Conservation (phyloP, 2,113 vertebrate species). For the Oenanthe oenanthe region DNA sequence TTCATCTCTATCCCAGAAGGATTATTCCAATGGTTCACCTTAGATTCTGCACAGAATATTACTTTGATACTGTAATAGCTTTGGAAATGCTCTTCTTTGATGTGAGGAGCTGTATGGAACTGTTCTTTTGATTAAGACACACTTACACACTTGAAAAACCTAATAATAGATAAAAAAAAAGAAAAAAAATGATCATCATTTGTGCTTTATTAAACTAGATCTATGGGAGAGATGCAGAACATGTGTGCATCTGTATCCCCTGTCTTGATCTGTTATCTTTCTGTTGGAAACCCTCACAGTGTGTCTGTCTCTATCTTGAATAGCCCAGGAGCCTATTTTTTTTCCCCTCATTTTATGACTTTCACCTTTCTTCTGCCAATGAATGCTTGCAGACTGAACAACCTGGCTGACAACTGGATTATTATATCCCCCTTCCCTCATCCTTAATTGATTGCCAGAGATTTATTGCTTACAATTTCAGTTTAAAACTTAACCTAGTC, state of each 20-base stretch:
- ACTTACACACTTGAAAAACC: slow-evolving; percentile 64
- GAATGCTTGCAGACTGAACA: not conserved
- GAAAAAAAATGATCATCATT: slow-evolving; percentile 28
- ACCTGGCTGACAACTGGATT: not conserved
- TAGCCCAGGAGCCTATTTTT: not conserved
- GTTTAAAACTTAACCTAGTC: not conserved
- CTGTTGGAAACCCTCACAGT: slow-evolving; percentile 35
- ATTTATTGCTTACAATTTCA: not conserved
- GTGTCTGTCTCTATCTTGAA: not conserved
- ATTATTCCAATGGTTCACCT: slow-evolving; percentile 75
- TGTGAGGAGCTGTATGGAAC: slow-evolving; percentile 62
- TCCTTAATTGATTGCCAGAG: not conserved
- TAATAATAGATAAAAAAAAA: slow-evolving; percentile 66
- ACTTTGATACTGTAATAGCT: slow-evolving; percentile 78
- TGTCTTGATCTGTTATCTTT: slow-evolving; percentile 52
- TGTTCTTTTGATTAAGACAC: slow-evolving; percentile 78
- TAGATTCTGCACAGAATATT: slow-evolving; percentile 72
- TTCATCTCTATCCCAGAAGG: slow-evolving; percentile 71
- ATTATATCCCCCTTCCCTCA: not conserved
- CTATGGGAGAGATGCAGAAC: slow-evolving; percentile 38
- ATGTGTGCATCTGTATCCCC: slow-evolving; percentile 39
- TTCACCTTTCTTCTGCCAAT: not conserved
- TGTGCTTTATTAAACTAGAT: slow-evolving; percentile 64
- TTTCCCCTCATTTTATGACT: not conserved
- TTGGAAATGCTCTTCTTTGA: slow-evolving; percentile 74